These are phyloP conservation scores for Athrips mouffetella DNA, from an alignment of 2,888 invertebrate species.

Conservation along the genomic window DNA sequence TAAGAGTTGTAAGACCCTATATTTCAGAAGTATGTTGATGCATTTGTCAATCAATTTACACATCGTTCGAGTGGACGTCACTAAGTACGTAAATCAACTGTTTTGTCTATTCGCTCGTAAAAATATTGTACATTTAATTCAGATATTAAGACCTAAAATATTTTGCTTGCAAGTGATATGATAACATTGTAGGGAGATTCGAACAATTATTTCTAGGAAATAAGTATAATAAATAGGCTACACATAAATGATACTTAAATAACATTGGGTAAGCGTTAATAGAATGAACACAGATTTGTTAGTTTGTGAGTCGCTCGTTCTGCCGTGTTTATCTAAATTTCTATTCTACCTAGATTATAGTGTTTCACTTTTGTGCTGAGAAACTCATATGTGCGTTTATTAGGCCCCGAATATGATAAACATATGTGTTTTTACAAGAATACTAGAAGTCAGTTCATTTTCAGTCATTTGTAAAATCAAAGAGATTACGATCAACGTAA, in stretches of 20 bases:
- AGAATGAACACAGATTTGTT: constrained; percentile 19
- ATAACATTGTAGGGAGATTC: no score
- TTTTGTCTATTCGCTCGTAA: constrained; percentile 26
- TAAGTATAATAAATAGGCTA: no score
- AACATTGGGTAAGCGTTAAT: constrained; percentile 5
- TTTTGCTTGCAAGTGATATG: no score
- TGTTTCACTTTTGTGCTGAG: constrained; percentile 42
- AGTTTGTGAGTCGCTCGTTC: constrained; percentile 33
- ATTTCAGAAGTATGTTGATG: no score
- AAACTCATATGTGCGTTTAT: constrained; percentile 37
- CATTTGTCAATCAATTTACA: no score
- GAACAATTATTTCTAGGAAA: no score
- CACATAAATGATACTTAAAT: background rate
- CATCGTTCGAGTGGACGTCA: no score
- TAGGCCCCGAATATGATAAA: constrained; percentile 36
- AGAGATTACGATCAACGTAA: no score
- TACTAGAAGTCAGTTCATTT: constrained; percentile 33
- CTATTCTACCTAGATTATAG: constrained; percentile 33
- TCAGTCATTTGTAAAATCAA: no score
- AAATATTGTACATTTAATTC: constrained; percentile 28
- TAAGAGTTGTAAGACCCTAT: no score
- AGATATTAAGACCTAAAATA: no score
- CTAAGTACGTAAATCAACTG: no score
- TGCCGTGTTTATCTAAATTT: constrained; percentile 37
- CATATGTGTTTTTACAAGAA: constrained; percentile 41